A percentile compares a stretch with the other conserved stretches of the same genome.
Conservation (phyloP, 2,113 vertebrate genomes). For the Monopterus albus region DNA sequence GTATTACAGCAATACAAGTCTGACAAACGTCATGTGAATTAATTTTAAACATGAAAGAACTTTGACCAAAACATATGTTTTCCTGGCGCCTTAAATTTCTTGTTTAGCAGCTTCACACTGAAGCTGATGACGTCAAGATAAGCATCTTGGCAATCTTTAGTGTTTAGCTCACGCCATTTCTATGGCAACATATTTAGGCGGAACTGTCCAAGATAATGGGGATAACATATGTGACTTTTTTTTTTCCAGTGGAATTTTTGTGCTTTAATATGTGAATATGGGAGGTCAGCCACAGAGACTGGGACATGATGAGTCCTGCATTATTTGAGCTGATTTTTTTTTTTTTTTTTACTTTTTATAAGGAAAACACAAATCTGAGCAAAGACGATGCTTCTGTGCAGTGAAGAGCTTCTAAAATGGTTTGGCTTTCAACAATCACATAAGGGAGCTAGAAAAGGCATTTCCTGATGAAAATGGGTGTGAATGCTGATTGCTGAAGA, state of each 20-base stretch:
- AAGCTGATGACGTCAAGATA: constrained; percentile 61
- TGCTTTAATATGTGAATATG: constrained; percentile 10
- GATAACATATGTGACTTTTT: constrained; percentile 38
- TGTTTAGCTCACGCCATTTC: constrained; percentile 47
- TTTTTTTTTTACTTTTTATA: neutral
- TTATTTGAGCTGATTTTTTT: neutral
- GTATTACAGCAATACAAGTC: too few relatives aligned
- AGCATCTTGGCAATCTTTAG: constrained; percentile 40
- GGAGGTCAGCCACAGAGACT: constrained; percentile 1
- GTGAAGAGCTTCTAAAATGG: neutral
- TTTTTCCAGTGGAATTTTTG: constrained; percentile 12
- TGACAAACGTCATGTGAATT: too few relatives aligned
- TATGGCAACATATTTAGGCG: constrained; percentile 42
- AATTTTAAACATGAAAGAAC: neutral
- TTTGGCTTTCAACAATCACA: constrained; percentile 1
- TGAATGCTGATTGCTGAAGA: too few relatives aligned
- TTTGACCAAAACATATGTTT: constrained; percentile 3
- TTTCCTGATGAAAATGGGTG: too few relatives aligned
- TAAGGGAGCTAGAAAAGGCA: too few relatives aligned
- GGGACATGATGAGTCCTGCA: too few relatives aligned
- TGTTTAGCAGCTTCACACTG: constrained; percentile 32
- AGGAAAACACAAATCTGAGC: neutral
- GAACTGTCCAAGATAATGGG: constrained; percentile 36
- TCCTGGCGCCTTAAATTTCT: constrained; percentile 11
- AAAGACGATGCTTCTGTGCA: neutral